phyloP scores from a whole-genome alignment of 1,140 invertebrate species.

The Drosophila auraria region DNA sequence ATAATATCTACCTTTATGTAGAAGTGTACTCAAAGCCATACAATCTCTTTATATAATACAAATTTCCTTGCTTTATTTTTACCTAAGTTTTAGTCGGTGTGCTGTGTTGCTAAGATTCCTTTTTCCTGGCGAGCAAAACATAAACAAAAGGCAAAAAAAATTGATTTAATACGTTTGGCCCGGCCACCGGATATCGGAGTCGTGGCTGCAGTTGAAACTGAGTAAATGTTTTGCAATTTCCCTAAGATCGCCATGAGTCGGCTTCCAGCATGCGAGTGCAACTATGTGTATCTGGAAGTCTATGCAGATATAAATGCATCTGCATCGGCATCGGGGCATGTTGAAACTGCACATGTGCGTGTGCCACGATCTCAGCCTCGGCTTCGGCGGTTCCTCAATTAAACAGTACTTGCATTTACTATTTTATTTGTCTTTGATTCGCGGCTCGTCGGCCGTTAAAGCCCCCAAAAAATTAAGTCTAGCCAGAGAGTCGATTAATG shows the following conservation, averaged over 20 bases:
- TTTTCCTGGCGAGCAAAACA: no score
- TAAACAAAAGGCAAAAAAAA: conserved; percentile 19
- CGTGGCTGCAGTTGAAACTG: conserved; percentile 25
- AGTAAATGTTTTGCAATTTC: conserved; percentile 54
- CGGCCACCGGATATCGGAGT: conserved; percentile 52
- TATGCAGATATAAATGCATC: conserved; percentile 5
- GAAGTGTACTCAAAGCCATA: no score
- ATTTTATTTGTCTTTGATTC: conserved; percentile 35
- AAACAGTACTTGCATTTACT: conserved; percentile 39
- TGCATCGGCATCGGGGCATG: conserved; percentile 8
- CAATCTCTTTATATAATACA: no score
- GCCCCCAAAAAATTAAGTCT: conserved; percentile 35
- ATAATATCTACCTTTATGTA: no score
- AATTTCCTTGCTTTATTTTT: no score
- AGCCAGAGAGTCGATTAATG: conserved; percentile 18
- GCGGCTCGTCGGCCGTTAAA: background rate
- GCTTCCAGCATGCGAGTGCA: background rate
- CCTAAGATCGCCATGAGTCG: conserved; percentile 37
- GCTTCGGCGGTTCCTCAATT: conserved; percentile 36
- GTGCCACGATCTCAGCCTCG: conserved; percentile 24
- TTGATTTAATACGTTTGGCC: conserved; percentile 49
- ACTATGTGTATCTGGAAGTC: conserved; percentile 13
- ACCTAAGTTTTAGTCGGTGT: no score
- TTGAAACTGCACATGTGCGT: conserved; percentile 36
- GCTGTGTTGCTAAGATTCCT: no score